Evolutionary conservation across 2,113 vertebrate genomes (phyloP).

Genomic region (Epinephelus moara): DNA sequence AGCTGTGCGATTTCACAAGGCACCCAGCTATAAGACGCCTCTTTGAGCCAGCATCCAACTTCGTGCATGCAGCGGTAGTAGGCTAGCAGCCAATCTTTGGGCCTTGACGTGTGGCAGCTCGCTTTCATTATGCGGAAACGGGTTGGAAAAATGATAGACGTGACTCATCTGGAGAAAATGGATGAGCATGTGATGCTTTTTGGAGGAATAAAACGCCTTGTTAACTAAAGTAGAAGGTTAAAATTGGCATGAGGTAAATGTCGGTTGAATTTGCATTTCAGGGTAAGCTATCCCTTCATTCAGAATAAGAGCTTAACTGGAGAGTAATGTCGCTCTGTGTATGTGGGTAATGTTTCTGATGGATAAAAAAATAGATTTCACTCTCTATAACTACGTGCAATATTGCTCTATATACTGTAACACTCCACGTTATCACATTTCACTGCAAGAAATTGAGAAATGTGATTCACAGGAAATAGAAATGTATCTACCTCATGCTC

Average conservation of each 20-base stretch:
- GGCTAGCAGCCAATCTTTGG: no score
- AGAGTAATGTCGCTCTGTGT: not conserved
- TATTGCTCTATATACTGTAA: not conserved
- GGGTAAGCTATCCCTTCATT: not conserved
- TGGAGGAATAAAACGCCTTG: not conserved
- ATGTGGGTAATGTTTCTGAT: not conserved
- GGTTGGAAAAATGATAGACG: no score
- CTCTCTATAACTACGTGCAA: not conserved
- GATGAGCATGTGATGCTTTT: not conserved
- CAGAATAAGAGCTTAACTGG: not conserved
- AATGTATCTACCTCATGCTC: not conserved
- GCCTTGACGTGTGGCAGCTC: no score
- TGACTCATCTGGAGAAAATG: not conserved
- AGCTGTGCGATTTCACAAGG: no score
- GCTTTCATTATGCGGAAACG: no score
- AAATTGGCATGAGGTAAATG: not conserved
- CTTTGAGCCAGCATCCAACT: no score
- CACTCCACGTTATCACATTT: not conserved
- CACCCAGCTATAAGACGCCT: no score
- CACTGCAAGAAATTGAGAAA: not conserved
- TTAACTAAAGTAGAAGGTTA: not conserved
- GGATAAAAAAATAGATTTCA: not conserved
- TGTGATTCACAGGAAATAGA: not conserved
- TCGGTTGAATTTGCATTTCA: not conserved
- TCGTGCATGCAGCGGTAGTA: no score